Conservation (phyloP, 53 echinoderm and acorn worm species). For the Actinopyga echinites region DNA sequence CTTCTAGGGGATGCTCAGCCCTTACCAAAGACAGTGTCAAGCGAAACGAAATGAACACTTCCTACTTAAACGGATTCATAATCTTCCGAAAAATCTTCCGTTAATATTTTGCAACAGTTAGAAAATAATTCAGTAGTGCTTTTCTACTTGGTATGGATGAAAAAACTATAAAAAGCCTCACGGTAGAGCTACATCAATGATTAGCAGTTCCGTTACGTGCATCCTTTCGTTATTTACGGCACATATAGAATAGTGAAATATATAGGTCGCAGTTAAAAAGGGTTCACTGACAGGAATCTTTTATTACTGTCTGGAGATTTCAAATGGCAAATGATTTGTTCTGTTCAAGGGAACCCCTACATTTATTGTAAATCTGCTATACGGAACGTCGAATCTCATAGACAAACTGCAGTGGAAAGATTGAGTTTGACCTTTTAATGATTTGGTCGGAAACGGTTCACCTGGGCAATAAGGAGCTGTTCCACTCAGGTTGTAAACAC, state of each 20-base stretch:
- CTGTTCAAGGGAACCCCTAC: background rate
- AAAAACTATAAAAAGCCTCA: no score
- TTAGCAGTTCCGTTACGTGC: no score
- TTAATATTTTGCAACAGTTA: no score
- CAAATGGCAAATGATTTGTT: slow-evolving; percentile 8
- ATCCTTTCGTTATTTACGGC: no score
- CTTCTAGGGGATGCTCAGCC: no score
- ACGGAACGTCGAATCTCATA: slow-evolving; percentile 11
- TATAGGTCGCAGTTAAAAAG: slow-evolving; percentile 11
- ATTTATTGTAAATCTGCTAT: background rate
- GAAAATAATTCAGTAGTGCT: no score
- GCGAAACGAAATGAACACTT: no score
- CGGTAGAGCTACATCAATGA: no score
- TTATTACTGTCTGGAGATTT: slow-evolving; percentile 18
- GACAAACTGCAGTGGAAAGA: background rate
- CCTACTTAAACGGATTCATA: no score
- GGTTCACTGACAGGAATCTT: slow-evolving; percentile 20
- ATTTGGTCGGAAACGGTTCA: slow-evolving; percentile 6
- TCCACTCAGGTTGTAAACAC: slow-evolving; percentile 11
- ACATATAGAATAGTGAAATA: background rate
- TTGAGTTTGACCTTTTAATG: slow-evolving; percentile 25
- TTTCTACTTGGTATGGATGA: no score
- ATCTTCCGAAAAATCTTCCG: no score
- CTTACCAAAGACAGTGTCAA: no score
- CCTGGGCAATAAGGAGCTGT: slow-evolving; percentile 13